Evolutionary conservation across 2,797 vertebrate genomes (phyloP), one percentile per base, ranked within the genome.

Genomic region (Pelodytes ibericus): DNA sequence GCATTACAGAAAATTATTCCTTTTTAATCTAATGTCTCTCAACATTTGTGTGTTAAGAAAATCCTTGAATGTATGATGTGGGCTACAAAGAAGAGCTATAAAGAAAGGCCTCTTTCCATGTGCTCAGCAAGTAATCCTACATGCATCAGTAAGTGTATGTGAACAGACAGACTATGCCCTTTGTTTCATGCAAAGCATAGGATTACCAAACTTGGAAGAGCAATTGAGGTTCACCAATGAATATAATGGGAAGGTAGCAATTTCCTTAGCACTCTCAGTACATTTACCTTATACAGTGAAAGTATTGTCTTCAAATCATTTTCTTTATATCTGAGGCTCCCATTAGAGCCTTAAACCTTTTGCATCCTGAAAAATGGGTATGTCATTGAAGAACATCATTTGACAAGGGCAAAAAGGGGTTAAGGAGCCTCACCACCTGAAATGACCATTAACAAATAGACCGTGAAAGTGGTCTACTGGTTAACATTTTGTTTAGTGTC

Each of bases 81-180:
- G 22, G 5, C 57, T 59, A 59, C 29, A 56, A 56, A 9, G 5
- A 56, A 56, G 11, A 56, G 6, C 20, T 20, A 22, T 9, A 56
- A 4, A 56, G 11, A 20, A 39, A 39, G 20, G n/a, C 24, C 16
- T 44, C 3, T 47, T 47, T 3, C 63, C 25, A 29, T 47, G 22
- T n/a, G 25, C 66, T 69, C 47, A 56, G 66, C 49, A 22, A 25
- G 49, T 33, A 31, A 31, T 36, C n/a, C 15, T 51, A 3, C 64
- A 67, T 25, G 26, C 41, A 49, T 69, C 47, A 56, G 33, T 69
- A 56, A 33, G 49, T 31, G 25, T 51, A 44, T 31, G 33, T 18
- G 18, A 53, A 69, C n/a, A 56, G 57, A 29, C 25, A 53, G n/a
- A 22, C n/a, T 11, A 20, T 6, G 11, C 24, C 6, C 22, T 22